Evolutionary conservation across 2,113 vertebrate species (phyloP).

Genomic region (Brevimyrus niger): DNA sequence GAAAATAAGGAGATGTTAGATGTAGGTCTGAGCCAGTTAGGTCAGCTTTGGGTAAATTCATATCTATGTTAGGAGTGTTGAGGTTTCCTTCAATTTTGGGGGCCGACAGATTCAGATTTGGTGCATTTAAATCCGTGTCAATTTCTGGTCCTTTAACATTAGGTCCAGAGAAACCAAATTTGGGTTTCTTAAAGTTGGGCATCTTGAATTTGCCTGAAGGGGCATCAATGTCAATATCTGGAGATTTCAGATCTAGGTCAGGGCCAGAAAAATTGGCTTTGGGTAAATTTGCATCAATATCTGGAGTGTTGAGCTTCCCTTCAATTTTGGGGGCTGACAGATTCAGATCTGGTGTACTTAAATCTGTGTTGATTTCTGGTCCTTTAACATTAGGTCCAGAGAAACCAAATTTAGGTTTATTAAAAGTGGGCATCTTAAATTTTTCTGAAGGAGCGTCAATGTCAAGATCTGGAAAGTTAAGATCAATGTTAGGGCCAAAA

Average conservation of each 20-base stretch:
- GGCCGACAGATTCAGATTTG: conserved; percentile 29
- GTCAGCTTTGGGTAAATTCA: conserved; percentile 31
- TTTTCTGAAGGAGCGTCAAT: not conserved
- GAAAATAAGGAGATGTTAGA: conserved; percentile 35
- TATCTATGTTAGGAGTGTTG: conserved; percentile 20
- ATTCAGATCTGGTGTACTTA: conserved; percentile 34
- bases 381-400: conserved; percentile 9
- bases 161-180: conserved; percentile 31
- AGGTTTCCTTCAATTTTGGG: conserved; percentile 37
- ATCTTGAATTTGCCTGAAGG: conserved; percentile 47
- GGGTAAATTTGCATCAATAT: conserved; percentile 42
- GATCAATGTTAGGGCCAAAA: not conserved
- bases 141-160: conserved; percentile 26
- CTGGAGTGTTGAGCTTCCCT: conserved; percentile 39
- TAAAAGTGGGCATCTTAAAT: not conserved
- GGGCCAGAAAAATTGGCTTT: conserved; percentile 37
- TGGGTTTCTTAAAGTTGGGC: conserved; percentile 47
- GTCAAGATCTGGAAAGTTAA: conserved; percentile 11
- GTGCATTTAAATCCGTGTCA: conserved; percentile 1
- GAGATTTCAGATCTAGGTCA: conserved; percentile 36
- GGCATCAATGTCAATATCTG: conserved; percentile 36
- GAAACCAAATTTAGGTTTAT: not conserved
- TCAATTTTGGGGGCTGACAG: conserved; percentile 39
- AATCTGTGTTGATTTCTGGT: conserved; percentile 22
- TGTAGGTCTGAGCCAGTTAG: conserved; percentile 37